Evolutionary conservation across 2,113 vertebrate species (phyloP).

Genomic region (Symphodus melops): DNA sequence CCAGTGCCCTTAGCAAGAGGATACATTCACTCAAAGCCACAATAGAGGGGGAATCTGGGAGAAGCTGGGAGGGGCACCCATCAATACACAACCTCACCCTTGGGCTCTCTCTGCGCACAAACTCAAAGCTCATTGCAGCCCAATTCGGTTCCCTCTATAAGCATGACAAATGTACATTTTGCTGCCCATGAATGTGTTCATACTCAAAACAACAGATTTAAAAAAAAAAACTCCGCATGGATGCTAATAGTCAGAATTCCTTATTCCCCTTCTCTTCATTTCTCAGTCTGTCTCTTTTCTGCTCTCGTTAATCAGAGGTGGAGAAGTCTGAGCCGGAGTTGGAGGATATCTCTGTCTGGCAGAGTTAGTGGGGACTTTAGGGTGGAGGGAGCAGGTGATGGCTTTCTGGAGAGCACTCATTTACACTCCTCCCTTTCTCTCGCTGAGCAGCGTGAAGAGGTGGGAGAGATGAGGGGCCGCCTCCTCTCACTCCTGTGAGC

Average conservation of each 20-base stretch:
- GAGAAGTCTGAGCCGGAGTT: constrained; percentile 54
- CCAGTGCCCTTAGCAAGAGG: constrained; percentile 83
- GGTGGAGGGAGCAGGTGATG: constrained; percentile 84
- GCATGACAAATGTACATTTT: constrained; percentile 84
- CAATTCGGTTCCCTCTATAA: constrained; percentile 78
- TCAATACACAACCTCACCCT: constrained; percentile 80
- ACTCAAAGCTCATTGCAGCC: constrained; percentile 73
- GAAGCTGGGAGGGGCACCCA: constrained; percentile 80
- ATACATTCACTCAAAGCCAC: constrained; percentile 87
- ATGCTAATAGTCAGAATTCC: constrained; percentile 56
- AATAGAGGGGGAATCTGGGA: constrained; percentile 80
- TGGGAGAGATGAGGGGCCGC: constrained; percentile 82
- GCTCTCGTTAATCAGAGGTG: constrained; percentile 45
- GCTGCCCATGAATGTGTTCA: constrained; percentile 69
- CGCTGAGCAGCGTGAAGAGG: constrained; percentile 86
- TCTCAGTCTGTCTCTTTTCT: not conserved
- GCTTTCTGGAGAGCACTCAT: constrained; percentile 86
- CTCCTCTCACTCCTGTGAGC: constrained; percentile 80
- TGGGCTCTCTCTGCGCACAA: constrained; percentile 71
- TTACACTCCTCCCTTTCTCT: constrained; percentile 86
- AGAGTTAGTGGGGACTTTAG: constrained; percentile 66
- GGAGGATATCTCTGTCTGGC: constrained; percentile 70
- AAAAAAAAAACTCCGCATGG: constrained; percentile 50
- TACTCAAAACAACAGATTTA: constrained; percentile 59
- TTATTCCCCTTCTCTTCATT: constrained; percentile 25